These are phyloP conservation scores for Nettapus auritus DNA, from an alignment of 2,113 vertebrate species.

Conservation along the genomic window DNA sequence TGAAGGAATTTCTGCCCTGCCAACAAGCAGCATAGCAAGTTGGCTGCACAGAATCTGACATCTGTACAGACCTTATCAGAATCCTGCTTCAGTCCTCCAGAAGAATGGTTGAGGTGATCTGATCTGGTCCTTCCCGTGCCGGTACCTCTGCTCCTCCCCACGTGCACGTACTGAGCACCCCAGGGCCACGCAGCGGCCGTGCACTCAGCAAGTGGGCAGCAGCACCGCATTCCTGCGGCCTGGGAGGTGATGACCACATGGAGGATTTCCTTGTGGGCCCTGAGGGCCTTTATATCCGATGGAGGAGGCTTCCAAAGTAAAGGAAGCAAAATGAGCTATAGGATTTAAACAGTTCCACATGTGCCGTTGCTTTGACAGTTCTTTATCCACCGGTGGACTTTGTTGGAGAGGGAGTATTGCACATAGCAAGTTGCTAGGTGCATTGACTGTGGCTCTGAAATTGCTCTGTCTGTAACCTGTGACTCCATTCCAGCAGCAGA, in stretches of 20 bases:
- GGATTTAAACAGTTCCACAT: neutral
- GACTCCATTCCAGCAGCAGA: neutral
- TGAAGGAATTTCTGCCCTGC: slow-evolving; percentile 45
- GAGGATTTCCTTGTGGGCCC: neutral
- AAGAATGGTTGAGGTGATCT: neutral
- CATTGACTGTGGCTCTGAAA: neutral
- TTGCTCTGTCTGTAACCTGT: neutral
- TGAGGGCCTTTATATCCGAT: neutral
- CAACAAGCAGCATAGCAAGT: neutral
- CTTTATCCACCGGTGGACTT: neutral
- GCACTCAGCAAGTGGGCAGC: neutral
- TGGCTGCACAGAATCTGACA: neutral
- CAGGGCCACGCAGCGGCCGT: neutral
- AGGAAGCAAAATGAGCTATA: neutral
- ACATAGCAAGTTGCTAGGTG: neutral
- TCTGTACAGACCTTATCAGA: neutral
- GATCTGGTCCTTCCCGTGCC: neutral
- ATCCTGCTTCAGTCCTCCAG: neutral
- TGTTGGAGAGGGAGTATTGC: neutral
- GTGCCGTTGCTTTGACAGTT: neutral
- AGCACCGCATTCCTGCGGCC: rapidly evolving
- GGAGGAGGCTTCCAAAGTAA: neutral
- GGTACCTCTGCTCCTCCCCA: neutral
- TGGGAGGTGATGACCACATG: rapidly evolving
- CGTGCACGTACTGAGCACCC: rapidly evolving